phyloP scores from a whole-genome alignment of 2,797 vertebrate species.

The Meriones psammophilus region DNA sequence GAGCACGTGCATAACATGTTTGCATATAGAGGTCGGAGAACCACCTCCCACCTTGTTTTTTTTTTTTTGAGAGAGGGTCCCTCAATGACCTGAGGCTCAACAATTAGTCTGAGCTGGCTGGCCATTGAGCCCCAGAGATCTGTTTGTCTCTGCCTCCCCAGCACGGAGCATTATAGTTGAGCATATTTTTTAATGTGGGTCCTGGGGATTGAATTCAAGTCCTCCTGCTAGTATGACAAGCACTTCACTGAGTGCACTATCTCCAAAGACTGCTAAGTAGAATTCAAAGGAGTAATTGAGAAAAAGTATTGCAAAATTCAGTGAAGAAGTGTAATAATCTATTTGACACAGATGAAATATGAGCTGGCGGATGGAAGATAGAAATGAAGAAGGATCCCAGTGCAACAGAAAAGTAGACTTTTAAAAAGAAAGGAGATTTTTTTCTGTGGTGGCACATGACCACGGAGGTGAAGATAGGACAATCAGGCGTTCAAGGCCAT shows the following conservation, averaged over 20 bases:
- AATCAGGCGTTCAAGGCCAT: background rate
- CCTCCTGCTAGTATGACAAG: background rate
- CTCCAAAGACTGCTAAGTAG: background rate
- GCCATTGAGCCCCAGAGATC: background rate
- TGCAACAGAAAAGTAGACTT: slow-evolving; percentile 36
- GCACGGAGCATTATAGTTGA: background rate
- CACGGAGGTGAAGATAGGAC: no score
- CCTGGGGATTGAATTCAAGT: background rate
- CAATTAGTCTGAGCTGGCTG: background rate
- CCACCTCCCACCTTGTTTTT: background rate
- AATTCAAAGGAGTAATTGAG: slow-evolving; percentile 24
- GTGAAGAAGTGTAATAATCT: slow-evolving; percentile 2
- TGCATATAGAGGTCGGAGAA: background rate
- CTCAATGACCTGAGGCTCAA: background rate
- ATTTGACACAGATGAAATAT: slow-evolving; percentile 31
- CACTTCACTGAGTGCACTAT: background rate
- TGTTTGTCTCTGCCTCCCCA: background rate
- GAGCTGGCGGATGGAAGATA: background rate
- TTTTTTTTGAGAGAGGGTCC: background rate
- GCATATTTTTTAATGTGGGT: background rate
- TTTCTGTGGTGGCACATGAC: background rate
- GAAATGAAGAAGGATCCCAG: slow-evolving; percentile 57
- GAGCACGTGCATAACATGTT: background rate
- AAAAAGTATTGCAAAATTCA: slow-evolving; percentile 5
- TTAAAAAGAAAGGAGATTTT: background rate